Evolutionary conservation across 2,888 invertebrate species (phyloP).

Genomic region (Lasioglossum vierecki): DNA sequence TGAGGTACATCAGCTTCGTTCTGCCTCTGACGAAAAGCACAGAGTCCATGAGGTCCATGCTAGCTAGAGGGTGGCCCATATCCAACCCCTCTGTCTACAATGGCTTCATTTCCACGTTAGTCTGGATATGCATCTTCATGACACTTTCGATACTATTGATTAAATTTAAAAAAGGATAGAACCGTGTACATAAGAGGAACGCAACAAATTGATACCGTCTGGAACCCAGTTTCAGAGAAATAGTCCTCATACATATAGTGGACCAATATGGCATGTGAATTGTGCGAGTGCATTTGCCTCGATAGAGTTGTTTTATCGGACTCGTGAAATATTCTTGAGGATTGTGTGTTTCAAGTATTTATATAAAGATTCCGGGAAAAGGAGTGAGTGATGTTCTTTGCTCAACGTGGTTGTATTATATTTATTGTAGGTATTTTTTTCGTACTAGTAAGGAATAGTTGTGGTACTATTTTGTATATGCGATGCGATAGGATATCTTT

Average conservation of each 20-base stretch:
- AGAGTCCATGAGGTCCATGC: slow-evolving; percentile 93
- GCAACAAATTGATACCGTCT: not conserved
- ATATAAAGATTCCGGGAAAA: not conserved
- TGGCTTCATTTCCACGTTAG: slow-evolving; percentile 91
- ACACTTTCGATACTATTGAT: slow-evolving; percentile 90
- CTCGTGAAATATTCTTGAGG: not conserved
- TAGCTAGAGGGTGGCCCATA: slow-evolving; percentile 93
- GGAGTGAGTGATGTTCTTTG: slow-evolving; percentile 32
- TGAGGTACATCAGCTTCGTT: slow-evolving; percentile 90
- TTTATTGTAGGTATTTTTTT: slow-evolving; percentile 31
- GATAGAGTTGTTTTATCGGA: not conserved
- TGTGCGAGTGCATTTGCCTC: not conserved
- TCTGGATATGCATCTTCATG: slow-evolving; percentile 92
- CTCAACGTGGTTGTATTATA: slow-evolving; percentile 52
- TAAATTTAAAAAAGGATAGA: slow-evolving; percentile 93
- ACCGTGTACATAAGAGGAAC: not conserved
- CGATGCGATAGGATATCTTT: slow-evolving; percentile 24
- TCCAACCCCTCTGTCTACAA: slow-evolving; percentile 89
- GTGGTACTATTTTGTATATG: slow-evolving; percentile 30
- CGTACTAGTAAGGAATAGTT: slow-evolving; percentile 1
- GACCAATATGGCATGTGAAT: not conserved
- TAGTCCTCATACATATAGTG: not conserved
- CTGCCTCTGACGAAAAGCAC: slow-evolving; percentile 95
- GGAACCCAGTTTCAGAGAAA: not conserved
- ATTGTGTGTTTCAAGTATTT: not conserved